Conservation (phyloP, 2,797 vertebrate species). For the Ispidina picta region DNA sequence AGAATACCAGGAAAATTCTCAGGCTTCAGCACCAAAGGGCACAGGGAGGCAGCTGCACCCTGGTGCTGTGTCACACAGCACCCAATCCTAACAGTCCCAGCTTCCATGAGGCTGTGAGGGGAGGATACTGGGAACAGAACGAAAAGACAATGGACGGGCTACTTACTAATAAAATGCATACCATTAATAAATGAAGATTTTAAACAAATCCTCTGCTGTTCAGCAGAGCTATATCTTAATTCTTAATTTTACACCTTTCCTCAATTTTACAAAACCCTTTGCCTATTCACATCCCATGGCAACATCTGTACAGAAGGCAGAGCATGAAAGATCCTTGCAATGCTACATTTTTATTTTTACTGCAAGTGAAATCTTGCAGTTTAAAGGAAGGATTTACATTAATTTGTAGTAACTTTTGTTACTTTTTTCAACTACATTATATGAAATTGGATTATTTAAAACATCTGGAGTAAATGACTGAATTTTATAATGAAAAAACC, state of each 20-base stretch:
- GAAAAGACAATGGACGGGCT: neutral
- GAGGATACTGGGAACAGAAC: neutral
- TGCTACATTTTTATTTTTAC: neutral
- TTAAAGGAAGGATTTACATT: neutral
- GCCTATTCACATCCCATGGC: neutral
- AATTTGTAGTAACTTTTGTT: neutral
- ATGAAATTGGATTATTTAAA: neutral
- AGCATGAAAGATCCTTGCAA: neutral
- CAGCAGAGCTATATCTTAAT: neutral
- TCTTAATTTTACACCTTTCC: neutral
- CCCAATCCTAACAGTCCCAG: constrained; percentile 13
- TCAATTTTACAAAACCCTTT: neutral
- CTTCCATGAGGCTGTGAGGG: neutral
- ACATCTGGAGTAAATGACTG: neutral
- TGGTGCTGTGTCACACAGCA: neutral
- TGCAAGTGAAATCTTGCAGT: neutral
- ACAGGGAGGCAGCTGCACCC: constrained; percentile 43
- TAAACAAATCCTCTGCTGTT: neutral
- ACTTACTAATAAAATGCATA: neutral
- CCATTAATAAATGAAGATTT: neutral
- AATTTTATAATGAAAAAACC: neutral
- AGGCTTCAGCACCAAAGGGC: constrained; percentile 46
- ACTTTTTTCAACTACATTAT: neutral
- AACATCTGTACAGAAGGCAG: neutral
- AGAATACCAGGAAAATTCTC: constrained; percentile 47